A percentile compares a stretch with the other conserved stretches of the same genome.
Conservation (phyloP, 2,113 vertebrate genomes). For the Chaenogobius annularis region DNA sequence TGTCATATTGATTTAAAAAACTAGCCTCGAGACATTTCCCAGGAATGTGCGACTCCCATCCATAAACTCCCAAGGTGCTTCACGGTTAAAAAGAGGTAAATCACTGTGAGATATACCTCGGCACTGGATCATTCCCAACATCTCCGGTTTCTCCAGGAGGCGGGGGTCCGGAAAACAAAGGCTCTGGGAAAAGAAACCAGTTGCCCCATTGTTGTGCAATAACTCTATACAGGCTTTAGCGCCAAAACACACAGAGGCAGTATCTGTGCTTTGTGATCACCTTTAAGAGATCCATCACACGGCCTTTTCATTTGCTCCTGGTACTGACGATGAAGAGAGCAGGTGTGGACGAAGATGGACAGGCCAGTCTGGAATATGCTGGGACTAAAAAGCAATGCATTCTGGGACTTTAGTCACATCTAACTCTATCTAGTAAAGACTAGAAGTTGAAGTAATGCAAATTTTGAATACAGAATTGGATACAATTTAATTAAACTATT, state of each 20-base stretch:
- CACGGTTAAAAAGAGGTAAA: constrained; percentile 56
- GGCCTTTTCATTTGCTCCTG: background rate
- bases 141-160: constrained; percentile 59
- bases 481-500: too few species aligned
- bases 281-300: background rate
- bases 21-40: constrained; percentile 11
- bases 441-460: background rate
- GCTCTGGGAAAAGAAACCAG: constrained; percentile 45
- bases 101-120: constrained; percentile 48
- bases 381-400: background rate
- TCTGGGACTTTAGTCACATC: background rate
- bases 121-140: constrained; percentile 57
- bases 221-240: constrained; percentile 3
- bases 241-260: constrained; percentile 25
- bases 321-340: constrained; percentile 1
- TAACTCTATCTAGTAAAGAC: background rate
- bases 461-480: too few species aligned
- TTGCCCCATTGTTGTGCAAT: constrained; percentile 46
- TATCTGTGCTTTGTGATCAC: constrained; percentile 1
- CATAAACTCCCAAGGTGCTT: constrained; percentile 51
- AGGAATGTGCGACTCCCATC: constrained; percentile 25
- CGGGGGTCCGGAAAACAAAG: constrained; percentile 60
- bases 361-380: constrained; percentile 1
- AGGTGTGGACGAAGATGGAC: constrained; percentile 9
- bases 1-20: constrained; percentile 19